Conservation (phyloP, 2,888 invertebrate genomes). For the Odontothrips loti region DNA sequence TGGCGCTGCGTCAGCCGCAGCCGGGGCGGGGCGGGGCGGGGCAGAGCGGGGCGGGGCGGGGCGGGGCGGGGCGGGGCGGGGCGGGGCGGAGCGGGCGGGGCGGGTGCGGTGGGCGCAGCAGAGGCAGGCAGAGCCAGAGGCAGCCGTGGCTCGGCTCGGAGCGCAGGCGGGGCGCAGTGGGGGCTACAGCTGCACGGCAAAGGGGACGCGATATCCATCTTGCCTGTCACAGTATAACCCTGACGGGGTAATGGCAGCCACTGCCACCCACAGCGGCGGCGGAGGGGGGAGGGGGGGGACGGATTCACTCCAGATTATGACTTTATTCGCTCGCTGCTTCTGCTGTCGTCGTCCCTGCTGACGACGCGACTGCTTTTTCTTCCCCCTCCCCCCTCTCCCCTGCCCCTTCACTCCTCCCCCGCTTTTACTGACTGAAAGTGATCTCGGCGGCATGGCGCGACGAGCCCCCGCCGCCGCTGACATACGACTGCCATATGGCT, state of each 20-base stretch:
- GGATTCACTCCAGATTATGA: too few species aligned
- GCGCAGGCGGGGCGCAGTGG: background rate
- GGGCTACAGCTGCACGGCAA: too few species aligned
- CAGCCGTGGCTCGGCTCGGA: too few species aligned
- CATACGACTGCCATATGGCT: too few species aligned
- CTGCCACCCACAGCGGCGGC: background rate
- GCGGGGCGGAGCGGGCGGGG: background rate
- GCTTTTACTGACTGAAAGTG: background rate
- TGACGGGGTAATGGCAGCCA: conserved; percentile 1
- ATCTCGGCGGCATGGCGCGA: background rate
- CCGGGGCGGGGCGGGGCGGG: too few species aligned
- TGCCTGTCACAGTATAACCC: background rate
- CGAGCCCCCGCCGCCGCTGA: background rate
- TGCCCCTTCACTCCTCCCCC: background rate
- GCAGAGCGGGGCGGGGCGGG: background rate
- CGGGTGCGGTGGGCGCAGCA: background rate
- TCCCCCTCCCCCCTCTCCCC: background rate
- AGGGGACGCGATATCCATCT: background rate
- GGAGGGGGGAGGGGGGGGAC: too few species aligned
- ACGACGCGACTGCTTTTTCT: background rate
- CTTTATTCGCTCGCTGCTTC: too few species aligned
- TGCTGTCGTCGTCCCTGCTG: background rate
- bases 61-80: background rate
- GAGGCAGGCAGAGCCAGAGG: background rate
- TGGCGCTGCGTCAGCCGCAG: background rate